Conservation (phyloP, 2,797 vertebrate genomes). For the Enteromius paludinosus region DNA sequence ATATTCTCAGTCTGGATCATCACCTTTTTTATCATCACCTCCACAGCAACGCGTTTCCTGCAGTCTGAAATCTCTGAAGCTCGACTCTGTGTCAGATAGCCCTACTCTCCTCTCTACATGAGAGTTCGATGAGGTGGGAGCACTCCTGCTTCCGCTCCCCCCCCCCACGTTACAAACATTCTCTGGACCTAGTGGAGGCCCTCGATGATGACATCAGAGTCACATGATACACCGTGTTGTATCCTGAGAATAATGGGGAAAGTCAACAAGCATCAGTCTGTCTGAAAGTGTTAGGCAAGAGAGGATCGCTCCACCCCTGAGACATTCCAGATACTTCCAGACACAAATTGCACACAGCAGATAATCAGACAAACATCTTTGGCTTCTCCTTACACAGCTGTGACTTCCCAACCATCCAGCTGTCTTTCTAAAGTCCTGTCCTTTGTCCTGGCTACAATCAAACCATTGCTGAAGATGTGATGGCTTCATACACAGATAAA, state of each 20-base stretch:
- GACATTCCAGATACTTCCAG: slow-evolving; percentile 52
- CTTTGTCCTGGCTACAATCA: slow-evolving; percentile 52
- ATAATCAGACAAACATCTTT: slow-evolving; percentile 80
- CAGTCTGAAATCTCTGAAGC: slow-evolving; percentile 58
- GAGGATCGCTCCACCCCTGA: slow-evolving; percentile 69
- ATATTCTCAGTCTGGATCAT: slow-evolving; percentile 10
- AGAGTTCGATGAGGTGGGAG: slow-evolving; percentile 31
- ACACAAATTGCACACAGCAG: slow-evolving; percentile 45
- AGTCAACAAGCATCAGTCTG: slow-evolving; percentile 80
- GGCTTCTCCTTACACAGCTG: slow-evolving; percentile 76
- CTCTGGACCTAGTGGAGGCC: slow-evolving; percentile 81
- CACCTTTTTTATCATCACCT: slow-evolving; percentile 64
- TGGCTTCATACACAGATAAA: slow-evolving; percentile 47
- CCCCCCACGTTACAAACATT: slow-evolving; percentile 69
- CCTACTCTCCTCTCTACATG: slow-evolving; percentile 28
- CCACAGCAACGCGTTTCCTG: slow-evolving; percentile 66
- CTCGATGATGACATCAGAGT: slow-evolving; percentile 56
- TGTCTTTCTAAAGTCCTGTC: slow-evolving; percentile 59
- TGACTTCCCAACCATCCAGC: slow-evolving; percentile 51
- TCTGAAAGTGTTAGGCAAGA: slow-evolving; percentile 74
- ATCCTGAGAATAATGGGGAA: slow-evolving; percentile 83
- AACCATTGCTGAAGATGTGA: slow-evolving; percentile 53
- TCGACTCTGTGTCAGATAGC: slow-evolving; percentile 32
- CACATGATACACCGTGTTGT: slow-evolving; percentile 79
- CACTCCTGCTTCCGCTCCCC: slow-evolving; percentile 29